phyloP scores from a whole-genome alignment of 1,140 invertebrate genomes.

The Pseudomyrmex sp. region DNA sequence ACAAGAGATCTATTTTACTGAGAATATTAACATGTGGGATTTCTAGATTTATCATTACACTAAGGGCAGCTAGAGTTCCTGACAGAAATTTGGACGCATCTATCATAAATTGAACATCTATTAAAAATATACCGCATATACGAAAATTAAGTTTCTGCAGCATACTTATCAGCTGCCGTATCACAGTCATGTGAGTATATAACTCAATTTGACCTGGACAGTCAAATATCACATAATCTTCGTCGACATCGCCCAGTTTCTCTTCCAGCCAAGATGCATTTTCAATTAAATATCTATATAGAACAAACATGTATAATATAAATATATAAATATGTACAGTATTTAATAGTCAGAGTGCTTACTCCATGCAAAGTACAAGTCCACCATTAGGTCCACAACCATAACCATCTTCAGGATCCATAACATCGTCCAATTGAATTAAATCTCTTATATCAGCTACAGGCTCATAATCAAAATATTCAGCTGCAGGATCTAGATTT shows the following conservation, averaged over 20 bases:
- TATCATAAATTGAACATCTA: slow-evolving; percentile 99
- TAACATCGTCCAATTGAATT: slow-evolving; percentile 97
- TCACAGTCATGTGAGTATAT: slow-evolving; percentile 97
- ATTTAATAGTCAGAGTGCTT: slow-evolving; percentile 80
- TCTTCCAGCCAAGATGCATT: slow-evolving; percentile 97
- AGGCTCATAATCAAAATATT: slow-evolving; percentile 96
- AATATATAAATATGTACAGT: slow-evolving; percentile 32
- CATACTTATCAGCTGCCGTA: slow-evolving; percentile 92
- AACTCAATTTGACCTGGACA: slow-evolving; percentile 99
- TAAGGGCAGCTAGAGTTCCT: slow-evolving; percentile 96
- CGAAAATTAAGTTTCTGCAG: slow-evolving; percentile 96
- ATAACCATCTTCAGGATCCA: slow-evolving; percentile 96
- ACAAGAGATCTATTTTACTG: slow-evolving; percentile 98
- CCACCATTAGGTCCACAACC: slow-evolving; percentile 99
- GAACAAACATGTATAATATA: slow-evolving; percentile 41
- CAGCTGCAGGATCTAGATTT: slow-evolving; percentile 99
- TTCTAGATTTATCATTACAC: slow-evolving; percentile 98
- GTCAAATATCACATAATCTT: slow-evolving; percentile 99
- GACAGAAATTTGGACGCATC: slow-evolving; percentile 98
- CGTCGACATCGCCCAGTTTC: slow-evolving; percentile 91
- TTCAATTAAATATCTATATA: slow-evolving; percentile 92
- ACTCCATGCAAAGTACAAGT: slow-evolving; percentile 98
- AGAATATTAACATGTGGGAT: slow-evolving; percentile 97
- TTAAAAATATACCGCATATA: slow-evolving; percentile 95
- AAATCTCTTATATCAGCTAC: slow-evolving; percentile 96